phyloP scores from a whole-genome alignment of 2,797 vertebrate species.

The Sparus aurata region DNA sequence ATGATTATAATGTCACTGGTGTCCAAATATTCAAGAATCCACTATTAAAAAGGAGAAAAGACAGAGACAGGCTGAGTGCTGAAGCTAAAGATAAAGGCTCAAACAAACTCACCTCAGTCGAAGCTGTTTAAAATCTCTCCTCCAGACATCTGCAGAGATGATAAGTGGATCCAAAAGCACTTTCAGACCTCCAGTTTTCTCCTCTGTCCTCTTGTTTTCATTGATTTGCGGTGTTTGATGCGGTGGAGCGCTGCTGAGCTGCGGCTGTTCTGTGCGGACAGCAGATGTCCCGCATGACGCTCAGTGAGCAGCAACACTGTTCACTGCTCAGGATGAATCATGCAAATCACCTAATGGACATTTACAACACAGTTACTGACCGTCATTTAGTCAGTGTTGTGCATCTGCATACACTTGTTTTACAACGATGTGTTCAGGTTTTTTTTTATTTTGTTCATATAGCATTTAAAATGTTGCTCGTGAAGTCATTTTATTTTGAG shows the following conservation, averaged over 20 bases:
- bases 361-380: not conserved
- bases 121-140: not conserved
- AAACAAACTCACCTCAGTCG: conserved; percentile 55
- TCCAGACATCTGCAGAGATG: conserved; percentile 26
- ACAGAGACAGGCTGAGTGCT: not conserved
- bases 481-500: not conserved
- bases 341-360: not conserved
- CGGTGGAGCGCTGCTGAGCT: not conserved
- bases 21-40: not conserved
- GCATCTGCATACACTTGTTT: not conserved
- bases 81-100: not conserved
- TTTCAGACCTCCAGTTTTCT: not conserved
- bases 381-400: not conserved
- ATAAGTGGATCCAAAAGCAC: not conserved
- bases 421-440: not conserved
- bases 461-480: no score
- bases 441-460: not conserved
- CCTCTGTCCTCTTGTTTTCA: not conserved
- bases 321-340: not conserved
- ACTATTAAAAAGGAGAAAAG: not conserved
- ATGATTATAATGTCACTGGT: not conserved
- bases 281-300: conserved; percentile 68
- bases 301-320: conserved; percentile 33
- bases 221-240: conserved; percentile 29
- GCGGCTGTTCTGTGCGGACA: conserved; percentile 53